Percentiles rank a stretch among this genome's conserved stretches.
Evolutionary conservation across 92 coral and sea anemone genomes (phyloP).

Genomic region (Galaxea fascicularis): DNA sequence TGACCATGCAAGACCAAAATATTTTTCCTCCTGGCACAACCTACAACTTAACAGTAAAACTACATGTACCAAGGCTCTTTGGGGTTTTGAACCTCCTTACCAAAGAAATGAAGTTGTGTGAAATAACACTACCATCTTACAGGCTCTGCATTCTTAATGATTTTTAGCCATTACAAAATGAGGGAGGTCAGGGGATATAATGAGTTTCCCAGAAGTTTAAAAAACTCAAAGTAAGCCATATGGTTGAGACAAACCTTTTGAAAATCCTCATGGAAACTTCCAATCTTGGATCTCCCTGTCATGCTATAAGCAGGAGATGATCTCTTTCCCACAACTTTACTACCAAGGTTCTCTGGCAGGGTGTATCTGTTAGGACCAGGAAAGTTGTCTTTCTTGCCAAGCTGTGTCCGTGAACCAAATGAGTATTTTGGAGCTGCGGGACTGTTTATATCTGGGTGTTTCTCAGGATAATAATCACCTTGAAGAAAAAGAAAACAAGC

Average conservation of each 20-base stretch:
- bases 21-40: no score
- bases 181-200: no score
- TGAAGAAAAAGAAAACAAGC: background rate
- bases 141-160: no score
- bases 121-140: no score
- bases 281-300: constrained; percentile 94
- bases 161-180: no score
- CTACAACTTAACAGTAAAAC: no score
- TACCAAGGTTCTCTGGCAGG: constrained; percentile 83
- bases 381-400: constrained; percentile 72
- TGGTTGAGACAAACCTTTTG: constrained; percentile 71
- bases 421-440: constrained; percentile 83
- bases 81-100: background rate
- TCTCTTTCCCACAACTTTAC: constrained; percentile 89
- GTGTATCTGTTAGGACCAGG: constrained; percentile 91
- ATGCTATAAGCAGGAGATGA: constrained; percentile 86
- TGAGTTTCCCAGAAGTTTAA: no score
- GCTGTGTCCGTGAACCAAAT: constrained; percentile 93
- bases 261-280: constrained; percentile 96
- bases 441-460: constrained; percentile 75
- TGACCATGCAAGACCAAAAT: no score
- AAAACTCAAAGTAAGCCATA: no score
- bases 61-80: no score
- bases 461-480: constrained; percentile 96
- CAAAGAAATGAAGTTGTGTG: background rate